Base-by-base conservation (phyloP, 2,113 vertebrate genomes). In the Zeus faber region DNA sequence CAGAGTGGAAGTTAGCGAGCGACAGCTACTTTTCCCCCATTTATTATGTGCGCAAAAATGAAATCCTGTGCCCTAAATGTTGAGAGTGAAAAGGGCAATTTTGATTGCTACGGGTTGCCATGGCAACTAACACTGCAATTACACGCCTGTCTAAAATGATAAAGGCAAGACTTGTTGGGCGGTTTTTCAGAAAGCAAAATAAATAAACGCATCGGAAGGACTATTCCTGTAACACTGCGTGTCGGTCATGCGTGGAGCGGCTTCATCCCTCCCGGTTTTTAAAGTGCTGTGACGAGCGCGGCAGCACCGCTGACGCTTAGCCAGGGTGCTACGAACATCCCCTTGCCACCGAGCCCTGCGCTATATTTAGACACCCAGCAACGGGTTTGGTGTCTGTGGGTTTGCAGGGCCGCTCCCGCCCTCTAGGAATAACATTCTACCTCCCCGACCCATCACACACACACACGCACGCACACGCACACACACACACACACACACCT, bases 111-210 rank as follows among this genome's bases (percentile, higher is more conserved):
- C 2, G 22, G 40, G 66, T 80, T 72, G 46, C 70, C 62, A 73
- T 80, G 41, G 81, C 5, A 57, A 82, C 76, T 18, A 67, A 68
- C 72, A 61, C 47, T 61, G 58, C 31, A 17, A 35, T 23, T 10
- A 20, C 14, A 39, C 52, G 55, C 31, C 54, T 10, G 3, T 44
- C n/a, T 37, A 26, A 16, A 48, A 18, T 40, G 27, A 24, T 4
- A 29, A 31, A n/a, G n/a, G n/a, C n/a, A 37, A 40, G 5, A 39
- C 9, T 2, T 23, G 49, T 44, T 22, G 27, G 39, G 26, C 46
- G 17, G 35, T n/a, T 64, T 39, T 39, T 62, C 14, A 44, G 14
- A 37, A 8, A 47, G 31, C 20, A 47, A 48, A 54, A 5, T n/a
- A 47, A 20, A 29, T 48, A 72, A 72, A 70, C 45, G 50, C 31